These are phyloP conservation scores for Dipodomys ordii DNA, from an alignment of 2,113 vertebrate species.

Conservation along the genomic window DNA sequence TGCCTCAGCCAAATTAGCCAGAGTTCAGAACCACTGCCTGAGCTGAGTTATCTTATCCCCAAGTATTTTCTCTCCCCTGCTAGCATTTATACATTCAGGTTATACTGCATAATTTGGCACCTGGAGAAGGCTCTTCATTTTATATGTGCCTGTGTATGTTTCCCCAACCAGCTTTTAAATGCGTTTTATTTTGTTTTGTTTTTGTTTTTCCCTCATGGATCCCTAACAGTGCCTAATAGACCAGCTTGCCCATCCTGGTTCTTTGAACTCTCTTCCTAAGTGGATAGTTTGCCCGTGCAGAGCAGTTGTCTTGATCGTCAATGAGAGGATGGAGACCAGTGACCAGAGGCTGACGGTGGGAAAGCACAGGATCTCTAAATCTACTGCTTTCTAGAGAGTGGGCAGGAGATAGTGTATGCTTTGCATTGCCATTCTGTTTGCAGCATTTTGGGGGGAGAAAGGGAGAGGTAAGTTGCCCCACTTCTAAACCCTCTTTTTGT, in stretches of 20 bases:
- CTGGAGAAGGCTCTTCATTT: background rate
- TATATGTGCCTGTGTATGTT: background rate
- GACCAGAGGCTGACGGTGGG: background rate
- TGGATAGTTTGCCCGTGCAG: background rate
- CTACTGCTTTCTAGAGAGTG: background rate
- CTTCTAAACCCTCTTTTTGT: background rate
- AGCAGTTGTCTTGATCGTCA: background rate
- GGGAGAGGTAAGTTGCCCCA: background rate
- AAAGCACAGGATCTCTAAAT: background rate
- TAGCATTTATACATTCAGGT: slow-evolving; percentile 15
- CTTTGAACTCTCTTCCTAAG: slow-evolving; percentile 5
- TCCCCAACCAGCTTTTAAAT: slow-evolving; percentile 22
- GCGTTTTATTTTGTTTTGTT: background rate
- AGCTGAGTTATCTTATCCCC: background rate
- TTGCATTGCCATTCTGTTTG: background rate
- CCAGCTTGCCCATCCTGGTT: background rate
- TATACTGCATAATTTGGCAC: background rate
- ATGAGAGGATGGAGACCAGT: background rate
- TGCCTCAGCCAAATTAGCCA: slow-evolving; percentile 11
- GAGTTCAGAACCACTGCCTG: background rate
- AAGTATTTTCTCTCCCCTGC: background rate
- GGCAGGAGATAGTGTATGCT: background rate
- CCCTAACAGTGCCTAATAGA: background rate
- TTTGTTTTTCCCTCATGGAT: background rate
- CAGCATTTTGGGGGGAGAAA: background rate